Base-by-base conservation (phyloP, 2,888 invertebrate species). In the Athrips mouffetella region DNA sequence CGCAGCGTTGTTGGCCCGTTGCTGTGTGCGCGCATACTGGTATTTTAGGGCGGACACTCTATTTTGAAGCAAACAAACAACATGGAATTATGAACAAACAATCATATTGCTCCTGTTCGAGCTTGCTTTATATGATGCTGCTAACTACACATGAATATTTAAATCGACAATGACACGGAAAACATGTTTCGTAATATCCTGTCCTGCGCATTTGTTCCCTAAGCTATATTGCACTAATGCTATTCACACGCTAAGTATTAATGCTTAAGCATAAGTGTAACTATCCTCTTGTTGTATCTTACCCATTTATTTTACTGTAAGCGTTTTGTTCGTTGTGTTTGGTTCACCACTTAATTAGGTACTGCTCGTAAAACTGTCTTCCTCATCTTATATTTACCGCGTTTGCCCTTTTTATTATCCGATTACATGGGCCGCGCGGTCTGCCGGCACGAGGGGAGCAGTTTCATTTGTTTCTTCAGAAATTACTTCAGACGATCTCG, bases 361-460 rank as follows among this genome's bases (percentile, higher is more conserved):
- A 79, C 74, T 73, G 84, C 77, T 88, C 88, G 88, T 88, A 88
- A 88, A 88, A 88, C 88, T 88, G 88, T 88, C 88, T 88, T 87
- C 84, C 87, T 88, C 88, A 87, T 88, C 88, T 87, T 86, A 87
- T 88, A 88, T 88, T 88, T 88, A 88, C 87, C 86, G 85, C 86
- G 86, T 86, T 87, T 84, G 87, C 87, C 88, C 88, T 87, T 88
- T 88, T 88, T 88, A 88, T 87, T 88, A 88, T 87, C 80, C 88
- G 88, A 88, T 88, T 87, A 88, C 87, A 81, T 80, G 83, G 85
- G 86, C 85, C 70, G 81, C 81, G 79, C 82, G 76, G 82, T 86
- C 84, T 77, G 70, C 76, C 71, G 72, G 73, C 74, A 80, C 78
- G 79, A 86, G 80, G 88, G 87, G 86, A 85, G 81, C 80, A 62